phyloP scores from a whole-genome alignment of 2,797 vertebrate species.

The Cheirogaleus major region DNA sequence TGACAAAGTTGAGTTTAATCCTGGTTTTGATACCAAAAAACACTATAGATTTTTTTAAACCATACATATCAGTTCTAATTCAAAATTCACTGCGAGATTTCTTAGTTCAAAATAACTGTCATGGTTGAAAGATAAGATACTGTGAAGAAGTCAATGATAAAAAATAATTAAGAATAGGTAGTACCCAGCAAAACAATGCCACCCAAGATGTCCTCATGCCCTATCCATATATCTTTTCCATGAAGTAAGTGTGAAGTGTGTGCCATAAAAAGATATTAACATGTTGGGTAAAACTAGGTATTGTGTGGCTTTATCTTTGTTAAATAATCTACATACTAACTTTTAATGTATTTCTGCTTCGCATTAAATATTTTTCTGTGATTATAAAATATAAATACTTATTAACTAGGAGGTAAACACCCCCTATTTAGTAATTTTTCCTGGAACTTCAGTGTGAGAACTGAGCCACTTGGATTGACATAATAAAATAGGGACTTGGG shows the following conservation, averaged over 20 bases:
- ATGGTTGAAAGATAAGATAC: background rate
- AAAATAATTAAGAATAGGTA: background rate
- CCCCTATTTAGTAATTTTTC: background rate
- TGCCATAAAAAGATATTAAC: background rate
- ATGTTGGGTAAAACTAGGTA: background rate
- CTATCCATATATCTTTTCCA: background rate
- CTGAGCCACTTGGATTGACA: background rate
- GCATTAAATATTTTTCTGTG: background rate
- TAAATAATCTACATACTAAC: background rate
- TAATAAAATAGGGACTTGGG: background rate
- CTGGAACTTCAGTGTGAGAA: background rate
- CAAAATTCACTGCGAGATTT: conserved; percentile 33
- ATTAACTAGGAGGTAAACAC: background rate
- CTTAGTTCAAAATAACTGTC: background rate
- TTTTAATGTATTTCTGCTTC: conserved; percentile 34
- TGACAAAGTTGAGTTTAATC: background rate
- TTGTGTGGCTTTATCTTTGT: background rate
- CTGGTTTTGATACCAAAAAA: background rate
- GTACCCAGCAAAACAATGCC: background rate
- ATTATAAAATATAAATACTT: background rate
- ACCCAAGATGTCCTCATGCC: background rate
- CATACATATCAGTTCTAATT: conserved; percentile 6
- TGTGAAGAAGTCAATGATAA: background rate
- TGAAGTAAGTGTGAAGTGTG: background rate
- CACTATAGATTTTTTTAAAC: background rate